Evolutionary conservation across 1,140 invertebrate genomes (phyloP).

Genomic region (Camponotus pennsylvanicus): DNA sequence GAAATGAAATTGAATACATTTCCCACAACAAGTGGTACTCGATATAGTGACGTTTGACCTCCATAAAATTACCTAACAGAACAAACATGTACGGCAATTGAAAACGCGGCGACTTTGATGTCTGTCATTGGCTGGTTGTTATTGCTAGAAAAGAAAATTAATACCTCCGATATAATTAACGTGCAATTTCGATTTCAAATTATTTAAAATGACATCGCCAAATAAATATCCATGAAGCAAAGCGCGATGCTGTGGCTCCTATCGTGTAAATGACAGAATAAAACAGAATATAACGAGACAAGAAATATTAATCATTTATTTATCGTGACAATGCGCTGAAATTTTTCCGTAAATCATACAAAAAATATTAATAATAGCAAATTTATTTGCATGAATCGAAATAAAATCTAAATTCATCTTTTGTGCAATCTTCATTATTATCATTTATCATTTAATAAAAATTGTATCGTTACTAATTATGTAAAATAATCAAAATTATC

Average conservation of each 20-base stretch:
- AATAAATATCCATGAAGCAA: constrained; percentile 29
- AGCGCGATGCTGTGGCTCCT: neutral
- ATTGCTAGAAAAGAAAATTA: constrained; percentile 30
- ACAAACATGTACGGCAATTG: constrained; percentile 18
- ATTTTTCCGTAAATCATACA: neutral
- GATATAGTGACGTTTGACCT: constrained; percentile 28
- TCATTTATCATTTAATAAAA: neutral
- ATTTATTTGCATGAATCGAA: neutral
- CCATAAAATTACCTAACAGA: constrained; percentile 52
- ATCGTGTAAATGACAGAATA: constrained; percentile 20
- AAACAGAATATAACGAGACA: constrained; percentile 18
- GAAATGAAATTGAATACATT: neutral
- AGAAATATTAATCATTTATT: constrained; percentile 36
- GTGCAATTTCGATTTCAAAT: constrained; percentile 44
- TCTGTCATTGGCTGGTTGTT: constrained; percentile 3
- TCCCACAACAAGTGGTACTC: constrained; percentile 14
- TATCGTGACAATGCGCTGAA: neutral
- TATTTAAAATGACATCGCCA: constrained; percentile 24
- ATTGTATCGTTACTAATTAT: neutral
- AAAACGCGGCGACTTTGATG: constrained; percentile 37
- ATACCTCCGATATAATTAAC: constrained; percentile 45
- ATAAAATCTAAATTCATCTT: neutral
- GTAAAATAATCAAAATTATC: neutral
- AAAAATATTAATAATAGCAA: neutral
- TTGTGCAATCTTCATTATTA: neutral